Conservation (phyloP, 2,797 vertebrate species). For the Vireo griseus region DNA sequence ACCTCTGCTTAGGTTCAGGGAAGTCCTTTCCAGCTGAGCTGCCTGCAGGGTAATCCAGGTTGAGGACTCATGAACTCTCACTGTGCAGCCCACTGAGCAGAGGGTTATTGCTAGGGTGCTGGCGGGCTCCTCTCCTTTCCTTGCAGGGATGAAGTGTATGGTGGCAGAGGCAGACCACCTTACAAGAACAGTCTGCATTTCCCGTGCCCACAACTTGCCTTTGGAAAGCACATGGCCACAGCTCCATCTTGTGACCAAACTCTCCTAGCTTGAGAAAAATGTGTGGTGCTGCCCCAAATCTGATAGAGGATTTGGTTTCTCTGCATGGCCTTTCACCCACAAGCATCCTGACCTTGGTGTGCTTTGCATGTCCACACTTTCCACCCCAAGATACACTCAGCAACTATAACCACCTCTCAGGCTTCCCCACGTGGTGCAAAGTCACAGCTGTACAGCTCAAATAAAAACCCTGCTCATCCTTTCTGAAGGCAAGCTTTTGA, state of each 20-base stretch:
- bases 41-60: background rate
- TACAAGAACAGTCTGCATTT: background rate
- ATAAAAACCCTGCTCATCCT: background rate
- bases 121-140: background rate
- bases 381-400: background rate
- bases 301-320: background rate
- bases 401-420: background rate
- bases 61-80: fast-evolving
- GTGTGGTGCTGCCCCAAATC: fast-evolving
- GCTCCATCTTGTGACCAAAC: slow-evolving; percentile 11
- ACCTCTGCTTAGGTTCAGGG: background rate
- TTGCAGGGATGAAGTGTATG: background rate
- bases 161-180: background rate
- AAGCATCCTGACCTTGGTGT: background rate
- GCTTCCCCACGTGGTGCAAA: background rate
- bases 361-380: fast-evolving
- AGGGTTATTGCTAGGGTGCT: background rate
- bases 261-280: background rate
- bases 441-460: background rate
- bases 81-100: background rate
- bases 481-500: background rate
- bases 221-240: background rate
- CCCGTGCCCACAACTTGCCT: fast-evolving
- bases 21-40: background rate
- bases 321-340: background rate